Percentiles rank a stretch among this genome's conserved stretches.
phyloP scores from a whole-genome alignment of 2,797 vertebrate species.

The Propithecus deckenii region DNA sequence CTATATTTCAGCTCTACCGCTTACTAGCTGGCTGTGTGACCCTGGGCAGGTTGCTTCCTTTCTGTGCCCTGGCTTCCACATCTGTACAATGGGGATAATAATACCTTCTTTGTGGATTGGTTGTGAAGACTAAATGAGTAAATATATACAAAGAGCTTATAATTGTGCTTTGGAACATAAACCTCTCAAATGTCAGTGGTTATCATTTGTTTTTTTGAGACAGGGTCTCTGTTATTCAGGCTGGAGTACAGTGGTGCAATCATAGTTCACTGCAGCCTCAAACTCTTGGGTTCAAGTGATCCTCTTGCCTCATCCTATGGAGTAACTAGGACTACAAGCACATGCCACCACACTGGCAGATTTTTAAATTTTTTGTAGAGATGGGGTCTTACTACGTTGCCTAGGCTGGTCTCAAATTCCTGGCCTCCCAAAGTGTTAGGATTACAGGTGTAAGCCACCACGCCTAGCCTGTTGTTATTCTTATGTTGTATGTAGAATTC shows the following conservation, averaged over 20 bases:
- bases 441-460: not conserved
- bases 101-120: not conserved
- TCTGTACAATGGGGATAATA: not conserved
- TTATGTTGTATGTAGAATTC: not conserved
- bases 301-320: not conserved
- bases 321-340: not conserved
- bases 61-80: not conserved
- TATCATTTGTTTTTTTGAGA: not conserved
- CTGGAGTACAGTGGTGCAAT: too few species aligned
- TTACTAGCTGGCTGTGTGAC: not conserved
- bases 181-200: not conserved
- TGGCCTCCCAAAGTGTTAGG: not conserved
- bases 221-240: too few species aligned
- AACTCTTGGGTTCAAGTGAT: not conserved
- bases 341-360: not conserved
- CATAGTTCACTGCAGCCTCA: not conserved
- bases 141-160: not conserved
- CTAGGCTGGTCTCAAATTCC: not conserved
- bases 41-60: not conserved
- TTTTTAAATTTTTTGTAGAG: not conserved
- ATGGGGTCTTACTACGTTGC: not conserved
- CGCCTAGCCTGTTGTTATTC: not conserved
- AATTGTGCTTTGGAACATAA: slow-evolving; percentile 33
- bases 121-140: not conserved
- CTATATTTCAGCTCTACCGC: not conserved